Conservation (phyloP, 2,797 vertebrate genomes). For the Alfaro cultratus region DNA sequence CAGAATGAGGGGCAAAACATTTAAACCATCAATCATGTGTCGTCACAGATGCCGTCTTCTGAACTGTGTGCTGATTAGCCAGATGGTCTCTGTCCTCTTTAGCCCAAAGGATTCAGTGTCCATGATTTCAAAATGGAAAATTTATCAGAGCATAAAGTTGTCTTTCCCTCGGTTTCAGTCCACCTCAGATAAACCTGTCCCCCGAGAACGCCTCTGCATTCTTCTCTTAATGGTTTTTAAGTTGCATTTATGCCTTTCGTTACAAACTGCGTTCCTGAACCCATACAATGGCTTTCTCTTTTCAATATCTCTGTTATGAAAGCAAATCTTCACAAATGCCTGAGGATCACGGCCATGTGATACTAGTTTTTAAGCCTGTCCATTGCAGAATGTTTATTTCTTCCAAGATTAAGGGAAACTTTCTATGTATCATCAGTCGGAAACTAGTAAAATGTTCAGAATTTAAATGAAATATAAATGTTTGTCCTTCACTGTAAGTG, state of each 20-base stretch:
- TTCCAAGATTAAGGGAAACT: neutral
- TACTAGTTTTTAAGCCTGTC: neutral
- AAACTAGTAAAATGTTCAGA: neutral
- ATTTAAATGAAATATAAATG: neutral
- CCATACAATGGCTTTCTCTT: neutral
- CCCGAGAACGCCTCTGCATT: neutral
- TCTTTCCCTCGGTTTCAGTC: neutral
- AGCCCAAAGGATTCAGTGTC: slow-evolving; percentile 1
- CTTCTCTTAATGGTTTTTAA: slow-evolving; percentile 2
- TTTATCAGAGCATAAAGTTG: neutral
- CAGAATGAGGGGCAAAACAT: neutral
- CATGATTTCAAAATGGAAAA: neutral
- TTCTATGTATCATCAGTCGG: neutral
- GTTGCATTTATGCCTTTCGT: neutral
- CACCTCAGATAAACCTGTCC: neutral
- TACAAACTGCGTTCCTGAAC: neutral
- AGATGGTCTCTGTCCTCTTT: slow-evolving; percentile 7
- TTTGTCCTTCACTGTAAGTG: neutral
- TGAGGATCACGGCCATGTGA: neutral
- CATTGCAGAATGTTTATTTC: neutral
- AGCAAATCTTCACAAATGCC: neutral
- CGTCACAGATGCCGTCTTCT: neutral
- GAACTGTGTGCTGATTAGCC: neutral
- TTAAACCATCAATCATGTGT: neutral
- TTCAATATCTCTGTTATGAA: neutral